Evolutionary conservation across 2,888 invertebrate species (phyloP), one percentile per base, ranked within the genome.

Genomic region (Melanophora roralis): DNA sequence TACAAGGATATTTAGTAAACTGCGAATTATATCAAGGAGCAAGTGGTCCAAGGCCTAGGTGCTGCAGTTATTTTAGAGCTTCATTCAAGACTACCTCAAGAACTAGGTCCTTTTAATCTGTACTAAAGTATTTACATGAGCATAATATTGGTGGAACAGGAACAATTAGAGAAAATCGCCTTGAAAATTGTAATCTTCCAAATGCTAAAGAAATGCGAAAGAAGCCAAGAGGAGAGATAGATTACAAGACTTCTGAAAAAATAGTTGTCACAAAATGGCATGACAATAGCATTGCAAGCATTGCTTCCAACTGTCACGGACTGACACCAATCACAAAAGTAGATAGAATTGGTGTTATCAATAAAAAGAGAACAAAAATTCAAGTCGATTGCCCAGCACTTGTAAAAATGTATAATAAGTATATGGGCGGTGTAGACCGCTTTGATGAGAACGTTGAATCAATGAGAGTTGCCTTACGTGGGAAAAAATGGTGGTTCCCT

Each of bases 21-120:
- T 71, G 45, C 38, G 36, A 71, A 60, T 51, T 71, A n/a, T 59
- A 59, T 36, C 59, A 71, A 59, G 59, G 59, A 49, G 59, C 59
- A 19, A 49, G 59, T 47, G 59, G 59, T 43, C 59, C 71, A 36
- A 47, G 53, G 34, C 16, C 27, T 27, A 27, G 27, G 27, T 27
- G 27, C 27, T 8, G 45, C 45, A 19, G 45, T 45, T 19, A 19
- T 45, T 45, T 45, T 45, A 45, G 19, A 45, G 45, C 45, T 16
- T 9, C 5, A 45, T 16, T 45, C 19, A 45, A 45, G 45, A 45
- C 19, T 45, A 19, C 7, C 45, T 19, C 45, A 19, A 9, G 19
- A 19, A 45, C 5, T 19, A 19, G 45, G 1, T 19, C 45, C 19
- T 59, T 27, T 34, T 53, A 53, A 53, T 34, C 9, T 34, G 32